Base-by-base conservation (phyloP, 1,140 invertebrate species). In the Choristoneura fumiferana region DNA sequence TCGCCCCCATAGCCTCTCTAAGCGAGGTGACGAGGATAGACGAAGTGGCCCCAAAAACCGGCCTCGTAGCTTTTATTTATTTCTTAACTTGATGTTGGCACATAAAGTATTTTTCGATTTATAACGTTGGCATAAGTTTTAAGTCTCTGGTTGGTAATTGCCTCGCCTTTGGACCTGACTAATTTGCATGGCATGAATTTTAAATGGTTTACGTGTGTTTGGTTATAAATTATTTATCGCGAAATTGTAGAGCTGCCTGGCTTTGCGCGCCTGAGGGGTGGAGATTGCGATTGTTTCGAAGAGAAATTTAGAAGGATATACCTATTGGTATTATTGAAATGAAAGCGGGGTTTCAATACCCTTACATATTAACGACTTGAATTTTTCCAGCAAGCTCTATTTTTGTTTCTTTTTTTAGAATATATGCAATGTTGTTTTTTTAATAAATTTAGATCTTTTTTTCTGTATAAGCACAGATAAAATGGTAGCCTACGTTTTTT, bases 1-100 rank as follows among this genome's bases (percentile, higher is more conserved):
- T 71, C 38, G 8, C 64, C 58, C 70, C 22, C 22, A 10, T 4
- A 8, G 9, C 18, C 35, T 12, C 15, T 8, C 4, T 6, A 39
- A 9, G 6, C 22, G 12, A 6, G 1, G 10, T 18, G 45, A 62
- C 8, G 53, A 36, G 9, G 59, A 61, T 37, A 33, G 12, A 57
- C 2, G 15, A 12, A 14, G 37, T 49, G 60, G 37, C 54, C 33
- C 62, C 58, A 58, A 74, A 73, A 78, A 77, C 70, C 71, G 67
- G 73, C 67, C 60, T 57, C 60, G 60, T 75, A 68, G 73, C 65
- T 78, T 75, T 80, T 80, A 80, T 81, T 84, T 82, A 84, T 86
- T 82, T 84, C 79, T 86, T 84, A 84, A 85, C 81, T 86, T 86
- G 72, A 72, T 77, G 67, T 65, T 65, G 65, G 60, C 71, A 70